A percentile compares a stretch with the other conserved stretches of the same genome.
Conservation (phyloP, 2,113 vertebrate genomes). For the Laticauda laticaudata region DNA sequence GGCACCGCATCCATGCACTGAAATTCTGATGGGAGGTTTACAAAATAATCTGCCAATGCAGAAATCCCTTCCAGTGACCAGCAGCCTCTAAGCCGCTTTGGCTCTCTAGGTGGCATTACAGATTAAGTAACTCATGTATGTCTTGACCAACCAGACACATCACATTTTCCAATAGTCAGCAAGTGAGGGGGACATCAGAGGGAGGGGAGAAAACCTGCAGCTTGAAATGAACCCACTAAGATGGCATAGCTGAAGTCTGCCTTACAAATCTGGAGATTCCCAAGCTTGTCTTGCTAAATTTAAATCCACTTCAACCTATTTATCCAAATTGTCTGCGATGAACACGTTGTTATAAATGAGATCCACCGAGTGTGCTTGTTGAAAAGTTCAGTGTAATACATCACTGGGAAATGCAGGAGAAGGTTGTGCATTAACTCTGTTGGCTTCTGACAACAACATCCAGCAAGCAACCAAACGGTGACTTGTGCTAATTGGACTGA, state of each 20-base stretch:
- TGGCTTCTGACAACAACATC: slow-evolving; percentile 49
- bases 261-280: slow-evolving; percentile 28
- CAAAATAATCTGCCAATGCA: neutral
- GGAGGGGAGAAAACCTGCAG: slow-evolving; percentile 41
- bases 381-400: slow-evolving; percentile 36
- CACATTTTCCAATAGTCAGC: slow-evolving; percentile 11
- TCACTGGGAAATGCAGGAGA: slow-evolving; percentile 17
- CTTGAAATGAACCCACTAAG: slow-evolving; percentile 19
- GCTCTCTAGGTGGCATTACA: neutral
- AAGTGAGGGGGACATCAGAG: rapidly evolving
- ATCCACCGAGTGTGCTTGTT: slow-evolving; percentile 18
- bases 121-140: neutral
- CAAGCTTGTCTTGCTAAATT: slow-evolving; percentile 5
- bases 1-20: rapidly evolving
- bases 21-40: slow-evolving; percentile 2
- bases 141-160: slow-evolving; percentile 17
- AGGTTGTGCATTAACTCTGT: slow-evolving; percentile 52
- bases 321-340: slow-evolving; percentile 37
- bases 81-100: neutral
- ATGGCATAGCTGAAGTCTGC: slow-evolving; percentile 12
- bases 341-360: slow-evolving; percentile 40
- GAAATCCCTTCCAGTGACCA: neutral
- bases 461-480: slow-evolving; percentile 35
- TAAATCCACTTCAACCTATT: slow-evolving; percentile 42
- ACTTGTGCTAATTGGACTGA: slow-evolving; percentile 59